Conservation (phyloP, 2,888 invertebrate genomes). For the Argyra leucocephala region DNA sequence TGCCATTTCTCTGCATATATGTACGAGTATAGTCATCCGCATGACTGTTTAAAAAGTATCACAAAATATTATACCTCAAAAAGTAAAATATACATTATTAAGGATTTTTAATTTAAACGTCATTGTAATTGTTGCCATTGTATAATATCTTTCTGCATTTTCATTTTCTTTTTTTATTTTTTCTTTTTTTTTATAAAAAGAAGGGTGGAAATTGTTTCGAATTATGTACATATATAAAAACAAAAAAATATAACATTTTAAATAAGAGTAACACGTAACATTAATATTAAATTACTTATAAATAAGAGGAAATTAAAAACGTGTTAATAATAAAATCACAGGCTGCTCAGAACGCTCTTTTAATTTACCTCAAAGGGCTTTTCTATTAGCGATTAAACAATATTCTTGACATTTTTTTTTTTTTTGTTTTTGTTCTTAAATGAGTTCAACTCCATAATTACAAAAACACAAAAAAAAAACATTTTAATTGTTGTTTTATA, state of each 20-base stretch:
- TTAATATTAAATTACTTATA: not conserved
- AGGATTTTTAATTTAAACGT: not conserved
- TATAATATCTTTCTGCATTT: not conserved
- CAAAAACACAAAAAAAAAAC: not conserved
- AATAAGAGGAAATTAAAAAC: not conserved
- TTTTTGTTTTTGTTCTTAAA: not conserved
- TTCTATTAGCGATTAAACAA: not conserved
- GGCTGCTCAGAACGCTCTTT: not conserved
- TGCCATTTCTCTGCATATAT: too few species aligned
- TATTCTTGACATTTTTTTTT: not conserved
- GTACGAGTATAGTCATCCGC: too few species aligned
- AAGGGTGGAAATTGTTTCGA: not conserved
- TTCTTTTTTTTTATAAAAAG: constrained; percentile 9
- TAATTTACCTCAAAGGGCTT: not conserved
- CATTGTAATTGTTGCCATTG: constrained; percentile 7
- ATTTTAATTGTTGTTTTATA: not conserved
- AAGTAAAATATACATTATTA: too few species aligned
- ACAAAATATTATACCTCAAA: too few species aligned
- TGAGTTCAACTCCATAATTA: not conserved
- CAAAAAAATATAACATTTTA: not conserved
- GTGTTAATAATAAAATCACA: not conserved
- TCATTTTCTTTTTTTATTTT: not conserved
- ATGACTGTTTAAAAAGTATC: too few species aligned
- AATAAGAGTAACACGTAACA: not conserved
- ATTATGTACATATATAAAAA: too few species aligned